Conservation (phyloP, 2,888 invertebrate species). For the Pinctada fucata region DNA sequence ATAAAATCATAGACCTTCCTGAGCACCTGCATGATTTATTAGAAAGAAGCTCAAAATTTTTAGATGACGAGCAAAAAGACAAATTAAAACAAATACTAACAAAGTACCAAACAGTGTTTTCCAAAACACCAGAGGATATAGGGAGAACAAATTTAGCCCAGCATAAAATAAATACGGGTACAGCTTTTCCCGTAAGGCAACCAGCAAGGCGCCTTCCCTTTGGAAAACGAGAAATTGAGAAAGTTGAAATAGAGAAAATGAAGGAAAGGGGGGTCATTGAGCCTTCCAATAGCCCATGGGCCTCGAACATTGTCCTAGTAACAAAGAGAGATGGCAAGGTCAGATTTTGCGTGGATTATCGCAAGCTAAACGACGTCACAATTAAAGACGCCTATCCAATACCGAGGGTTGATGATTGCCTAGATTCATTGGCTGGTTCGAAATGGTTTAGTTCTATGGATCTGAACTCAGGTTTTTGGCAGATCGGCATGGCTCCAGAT, state of each 20-base stretch:
- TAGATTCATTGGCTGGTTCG: conserved; percentile 44
- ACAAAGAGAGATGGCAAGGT: conserved; percentile 39
- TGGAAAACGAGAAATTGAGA: conserved; percentile 27
- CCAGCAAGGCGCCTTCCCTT: conserved; percentile 31
- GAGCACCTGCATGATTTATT: conserved; percentile 15
- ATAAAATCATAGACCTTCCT: background rate
- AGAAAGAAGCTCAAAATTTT: background rate
- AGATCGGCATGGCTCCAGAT: conserved; percentile 41
- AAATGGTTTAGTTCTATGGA: conserved; percentile 50
- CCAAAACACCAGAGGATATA: conserved; percentile 13
- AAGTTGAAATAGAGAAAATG: conserved; percentile 41
- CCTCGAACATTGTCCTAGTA: conserved; percentile 42
- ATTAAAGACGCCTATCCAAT: conserved; percentile 51
- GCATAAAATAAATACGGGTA: conserved; percentile 40
- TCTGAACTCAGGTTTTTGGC: conserved; percentile 53
- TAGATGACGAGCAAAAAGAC: background rate
- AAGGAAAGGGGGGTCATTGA: conserved; percentile 43
- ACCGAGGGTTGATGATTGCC: conserved; percentile 45
- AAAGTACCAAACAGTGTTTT: conserved; percentile 23
- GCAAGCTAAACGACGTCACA: conserved; percentile 51
- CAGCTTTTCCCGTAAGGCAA: conserved; percentile 38
- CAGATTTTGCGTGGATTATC: conserved; percentile 46
- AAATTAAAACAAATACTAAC: conserved; percentile 1
- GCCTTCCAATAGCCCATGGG: conserved; percentile 42
- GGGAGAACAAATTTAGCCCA: conserved; percentile 22